A percentile compares a stretch with the other conserved stretches of the same genome.
Evolutionary conservation across 2,797 vertebrate genomes (phyloP).

Genomic region (Poeciliopsis presidionis): DNA sequence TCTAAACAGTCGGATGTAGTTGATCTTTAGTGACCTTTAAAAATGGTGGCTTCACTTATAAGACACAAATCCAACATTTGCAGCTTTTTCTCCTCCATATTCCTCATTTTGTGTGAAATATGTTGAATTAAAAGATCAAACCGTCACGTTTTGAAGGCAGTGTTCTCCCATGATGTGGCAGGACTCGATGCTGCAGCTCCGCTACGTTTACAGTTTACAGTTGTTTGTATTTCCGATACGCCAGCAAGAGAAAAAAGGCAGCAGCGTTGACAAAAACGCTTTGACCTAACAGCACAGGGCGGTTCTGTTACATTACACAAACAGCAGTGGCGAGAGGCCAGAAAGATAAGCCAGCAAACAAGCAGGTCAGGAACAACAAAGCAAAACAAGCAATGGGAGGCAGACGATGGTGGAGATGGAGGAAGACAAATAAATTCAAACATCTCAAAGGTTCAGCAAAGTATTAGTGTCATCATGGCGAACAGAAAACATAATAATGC

Average conservation of each 20-base stretch:
- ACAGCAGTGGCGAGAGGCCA: neutral
- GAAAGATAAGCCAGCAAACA: constrained; percentile 3
- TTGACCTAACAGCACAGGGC: neutral
- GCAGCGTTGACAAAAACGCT: neutral
- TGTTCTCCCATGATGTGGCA: neutral
- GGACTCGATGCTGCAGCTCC: neutral
- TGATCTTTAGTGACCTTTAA: too few relatives aligned
- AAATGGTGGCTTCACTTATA: too few relatives aligned
- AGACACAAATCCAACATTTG: too few relatives aligned
- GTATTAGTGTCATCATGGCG: too few relatives aligned
- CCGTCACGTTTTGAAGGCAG: neutral
- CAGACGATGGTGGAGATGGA: neutral
- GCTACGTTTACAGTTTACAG: neutral
- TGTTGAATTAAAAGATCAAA: neutral
- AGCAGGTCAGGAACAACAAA: neutral
- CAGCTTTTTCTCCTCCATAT: neutral
- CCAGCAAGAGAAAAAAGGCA: neutral
- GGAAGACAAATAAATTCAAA: neutral
- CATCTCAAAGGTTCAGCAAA: neutral
- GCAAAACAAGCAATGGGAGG: neutral
- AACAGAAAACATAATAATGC: neutral
- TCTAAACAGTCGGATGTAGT: too few relatives aligned
- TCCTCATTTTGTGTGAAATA: neutral
- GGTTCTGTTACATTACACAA: neutral
- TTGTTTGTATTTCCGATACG: neutral